These are phyloP conservation scores for Pseudolycoriella hygida DNA, from an alignment of 2,888 invertebrate species.

Conservation along the genomic window DNA sequence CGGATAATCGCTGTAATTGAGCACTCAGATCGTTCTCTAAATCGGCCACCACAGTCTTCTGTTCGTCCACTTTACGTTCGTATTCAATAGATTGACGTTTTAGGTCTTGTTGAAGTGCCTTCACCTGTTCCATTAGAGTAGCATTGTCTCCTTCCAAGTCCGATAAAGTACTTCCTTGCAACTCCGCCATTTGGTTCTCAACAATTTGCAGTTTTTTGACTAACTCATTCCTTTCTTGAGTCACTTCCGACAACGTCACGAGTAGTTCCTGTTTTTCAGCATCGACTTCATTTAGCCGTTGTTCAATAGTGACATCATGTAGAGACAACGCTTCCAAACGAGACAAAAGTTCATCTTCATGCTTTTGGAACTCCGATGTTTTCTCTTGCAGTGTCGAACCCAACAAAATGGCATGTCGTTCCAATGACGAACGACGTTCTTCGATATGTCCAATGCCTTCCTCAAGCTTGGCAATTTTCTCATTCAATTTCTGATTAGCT, in stretches of 20 bases:
- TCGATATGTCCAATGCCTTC: conserved; percentile 44
- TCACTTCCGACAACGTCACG: conserved; percentile 31
- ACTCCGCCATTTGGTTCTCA: conserved; percentile 29
- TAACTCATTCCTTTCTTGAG: conserved; percentile 34
- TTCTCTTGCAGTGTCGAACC: conserved; percentile 40
- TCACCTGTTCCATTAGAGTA: conserved; percentile 25
- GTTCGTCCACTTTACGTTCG: conserved; percentile 26
- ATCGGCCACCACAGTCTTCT: conserved; percentile 30
- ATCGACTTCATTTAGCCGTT: conserved; percentile 37
- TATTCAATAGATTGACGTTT: conserved; percentile 26
- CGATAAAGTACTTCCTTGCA: conserved; percentile 26
- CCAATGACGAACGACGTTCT: conserved; percentile 38
- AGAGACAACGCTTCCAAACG: conserved; percentile 41
- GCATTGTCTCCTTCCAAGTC: conserved; percentile 29
- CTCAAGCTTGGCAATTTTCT: conserved; percentile 44
- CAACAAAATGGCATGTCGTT: conserved; percentile 41
- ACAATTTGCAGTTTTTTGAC: conserved; percentile 29
- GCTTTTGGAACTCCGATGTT: conserved; percentile 39
- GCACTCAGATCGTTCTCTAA: conserved; percentile 32
- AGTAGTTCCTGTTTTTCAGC: conserved; percentile 34
- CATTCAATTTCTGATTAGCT: conserved; percentile 44
- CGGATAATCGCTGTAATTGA: conserved; percentile 22
- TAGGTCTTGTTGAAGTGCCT: conserved; percentile 33
- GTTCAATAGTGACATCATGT: conserved; percentile 41
- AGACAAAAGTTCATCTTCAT: conserved; percentile 43